Base-by-base conservation (phyloP, 2,113 vertebrate genomes). In the Xiphophorus couchianus region DNA sequence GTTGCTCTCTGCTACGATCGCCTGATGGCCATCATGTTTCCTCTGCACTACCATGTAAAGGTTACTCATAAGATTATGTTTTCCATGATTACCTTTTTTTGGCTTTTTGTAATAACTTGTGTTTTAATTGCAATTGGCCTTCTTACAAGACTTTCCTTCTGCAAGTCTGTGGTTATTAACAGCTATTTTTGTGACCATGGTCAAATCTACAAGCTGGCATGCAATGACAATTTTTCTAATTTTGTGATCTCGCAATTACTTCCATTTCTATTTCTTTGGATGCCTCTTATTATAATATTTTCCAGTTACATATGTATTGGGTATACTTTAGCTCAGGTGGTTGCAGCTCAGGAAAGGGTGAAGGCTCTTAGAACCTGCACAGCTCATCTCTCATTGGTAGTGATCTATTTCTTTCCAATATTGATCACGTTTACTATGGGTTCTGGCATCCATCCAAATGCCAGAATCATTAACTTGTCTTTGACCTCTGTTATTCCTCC, bases 381-480 rank as follows among this genome's bases (percentile, higher is more conserved):
- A 64, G 83, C 31, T 71, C 89, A 92, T 67, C 71, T 92, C 0
- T 81, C 74, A 17, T 74, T 90, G 15, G 89, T 92, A 15, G 74
- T 77, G 15, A 70, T 91, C 7, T 92, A 86, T 69, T 92, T 85
- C 44, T 17, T 85, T 3, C 86, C 88, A 14, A 1, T 90, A 8
- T 27, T 91, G 64, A 73, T 84, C 22, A 80, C 77, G 14, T 89
- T 83, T 71, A 78, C 0, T 4, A 76, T 27, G 68, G 37, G 62
- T 28, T 42, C 44, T 83, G 64, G 7, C 4, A 88, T 90, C 29
- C 28, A 86, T 5, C 76, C 81, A 15, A 90, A 93, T 62, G 54
- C 62, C 35, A 84, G 93, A 28, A 92, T 94, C 62, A 79, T 94
- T 31, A 93, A 90, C 64, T 60, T 87, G 66, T 92, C 92, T 30